Conservation (phyloP, 2,113 vertebrate genomes). For the Sarotherodon lohbergeri region DNA sequence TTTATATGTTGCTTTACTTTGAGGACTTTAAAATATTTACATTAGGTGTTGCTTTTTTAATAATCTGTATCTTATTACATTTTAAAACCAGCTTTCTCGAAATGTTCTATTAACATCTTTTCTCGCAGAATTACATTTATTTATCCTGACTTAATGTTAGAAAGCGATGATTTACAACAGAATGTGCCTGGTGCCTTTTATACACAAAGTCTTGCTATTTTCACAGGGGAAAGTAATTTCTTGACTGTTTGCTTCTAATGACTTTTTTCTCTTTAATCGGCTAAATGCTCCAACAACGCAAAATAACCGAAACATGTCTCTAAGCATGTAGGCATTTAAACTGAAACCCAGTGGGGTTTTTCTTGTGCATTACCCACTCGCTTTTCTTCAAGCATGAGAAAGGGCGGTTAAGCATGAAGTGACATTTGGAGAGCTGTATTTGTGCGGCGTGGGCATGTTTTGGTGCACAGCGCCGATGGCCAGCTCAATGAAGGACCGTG, state of each 20-base stretch:
- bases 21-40: not conserved
- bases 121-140: not conserved
- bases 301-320: constrained; percentile 29
- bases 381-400: constrained; percentile 57
- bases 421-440: constrained; percentile 68
- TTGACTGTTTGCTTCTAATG: not conserved
- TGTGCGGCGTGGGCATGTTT: constrained; percentile 51
- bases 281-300: constrained; percentile 13
- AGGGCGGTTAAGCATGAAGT: constrained; percentile 66
- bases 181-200: not conserved
- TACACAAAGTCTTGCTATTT: not conserved
- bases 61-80: not conserved
- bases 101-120: not conserved
- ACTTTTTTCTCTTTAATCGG: not conserved
- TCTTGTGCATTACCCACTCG: constrained; percentile 39
- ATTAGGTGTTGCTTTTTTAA: not conserved
- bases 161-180: not conserved
- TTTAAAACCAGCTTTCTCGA: not conserved
- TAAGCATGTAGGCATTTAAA: constrained; percentile 58
- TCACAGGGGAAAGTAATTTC: not conserved
- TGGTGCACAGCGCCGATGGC: constrained; percentile 47
- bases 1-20: not conserved
- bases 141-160: not conserved
- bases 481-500: constrained; percentile 39
- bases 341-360: constrained; percentile 17